Evolutionary conservation across 1,140 invertebrate genomes (phyloP).

Genomic region (Chymomyza costata): DNA sequence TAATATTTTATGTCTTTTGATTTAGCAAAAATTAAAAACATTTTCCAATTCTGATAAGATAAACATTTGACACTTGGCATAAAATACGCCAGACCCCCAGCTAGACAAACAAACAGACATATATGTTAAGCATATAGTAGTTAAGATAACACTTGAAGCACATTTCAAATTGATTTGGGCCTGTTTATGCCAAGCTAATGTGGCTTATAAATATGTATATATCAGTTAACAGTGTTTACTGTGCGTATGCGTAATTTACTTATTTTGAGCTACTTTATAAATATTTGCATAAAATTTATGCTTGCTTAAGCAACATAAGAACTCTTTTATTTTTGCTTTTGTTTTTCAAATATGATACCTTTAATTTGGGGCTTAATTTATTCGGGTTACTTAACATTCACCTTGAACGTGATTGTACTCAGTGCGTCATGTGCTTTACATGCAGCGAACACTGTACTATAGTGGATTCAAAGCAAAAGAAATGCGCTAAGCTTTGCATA

Average conservation of each 20-base stretch:
- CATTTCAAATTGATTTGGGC: constrained; percentile 14
- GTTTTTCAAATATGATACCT: too few species aligned
- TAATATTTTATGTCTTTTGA: too few species aligned
- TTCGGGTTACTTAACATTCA: constrained; percentile 47
- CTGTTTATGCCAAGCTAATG: too few species aligned
- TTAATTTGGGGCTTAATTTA: too few species aligned
- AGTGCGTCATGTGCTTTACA: too few species aligned
- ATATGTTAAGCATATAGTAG: constrained; percentile 7
- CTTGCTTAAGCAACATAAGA: background rate
- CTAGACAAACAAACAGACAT: constrained; percentile 21
- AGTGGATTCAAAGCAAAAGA: too few species aligned
- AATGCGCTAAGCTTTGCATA: constrained; percentile 20
- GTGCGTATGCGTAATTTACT: constrained; percentile 10
- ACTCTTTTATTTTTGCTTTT: constrained; percentile 9
- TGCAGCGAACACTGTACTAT: too few species aligned
- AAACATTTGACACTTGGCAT: constrained; percentile 7
- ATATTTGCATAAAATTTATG: too few species aligned
- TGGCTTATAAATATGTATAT: constrained; percentile 1
- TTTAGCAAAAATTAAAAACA: too few species aligned
- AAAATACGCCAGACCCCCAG: constrained; percentile 27
- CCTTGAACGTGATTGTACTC: constrained; percentile 69
- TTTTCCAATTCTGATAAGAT: constrained; percentile 34
- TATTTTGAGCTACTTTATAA: background rate
- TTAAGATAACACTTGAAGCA: constrained; percentile 7
- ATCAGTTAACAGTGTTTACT: constrained; percentile 21